Percentiles rank a stretch among this genome's conserved stretches.
Evolutionary conservation across 2,888 invertebrate species (phyloP).

Genomic region (Rosalia funebris): DNA sequence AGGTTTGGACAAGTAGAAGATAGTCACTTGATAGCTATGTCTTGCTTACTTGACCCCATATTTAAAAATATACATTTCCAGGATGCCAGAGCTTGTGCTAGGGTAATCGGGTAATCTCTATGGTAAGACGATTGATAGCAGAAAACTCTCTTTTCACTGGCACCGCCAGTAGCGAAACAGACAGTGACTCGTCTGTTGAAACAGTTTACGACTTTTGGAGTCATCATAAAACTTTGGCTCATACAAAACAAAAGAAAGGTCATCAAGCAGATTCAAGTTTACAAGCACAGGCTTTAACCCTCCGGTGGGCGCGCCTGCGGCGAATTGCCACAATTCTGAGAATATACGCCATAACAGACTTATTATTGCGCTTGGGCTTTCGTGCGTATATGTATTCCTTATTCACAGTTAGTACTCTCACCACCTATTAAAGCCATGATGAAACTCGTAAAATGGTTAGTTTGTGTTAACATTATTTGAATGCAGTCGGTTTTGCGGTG

Average conservation of each 20-base stretch:
- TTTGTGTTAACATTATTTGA: too few relatives aligned
- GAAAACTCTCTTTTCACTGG: too few relatives aligned
- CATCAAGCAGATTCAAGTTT: not conserved
- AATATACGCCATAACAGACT: too few relatives aligned
- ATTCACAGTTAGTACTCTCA: too few relatives aligned
- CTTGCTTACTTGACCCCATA: slow-evolving; percentile 13
- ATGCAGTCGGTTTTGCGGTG: too few relatives aligned
- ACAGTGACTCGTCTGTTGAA: not conserved
- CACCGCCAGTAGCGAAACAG: not conserved
- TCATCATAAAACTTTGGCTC: slow-evolving; percentile 1
- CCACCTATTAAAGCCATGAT: too few relatives aligned
- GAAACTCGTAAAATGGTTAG: too few relatives aligned
- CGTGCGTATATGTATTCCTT: too few relatives aligned
- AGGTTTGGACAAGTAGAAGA: slow-evolving; percentile 9
- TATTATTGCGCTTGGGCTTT: too few relatives aligned
- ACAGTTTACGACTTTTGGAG: slow-evolving; percentile 3
- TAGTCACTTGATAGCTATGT: not conserved
- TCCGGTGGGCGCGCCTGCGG: too few relatives aligned
- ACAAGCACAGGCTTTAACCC: too few relatives aligned
- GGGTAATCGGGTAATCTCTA: not conserved
- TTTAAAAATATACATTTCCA: slow-evolving; percentile 27
- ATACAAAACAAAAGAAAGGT: not conserved
- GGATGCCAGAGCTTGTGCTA: not conserved
- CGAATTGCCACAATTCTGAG: too few relatives aligned
- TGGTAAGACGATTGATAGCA: not conserved